Base-by-base conservation (phyloP, 2,888 invertebrate genomes). In the Synanthedon tipuliformis region DNA sequence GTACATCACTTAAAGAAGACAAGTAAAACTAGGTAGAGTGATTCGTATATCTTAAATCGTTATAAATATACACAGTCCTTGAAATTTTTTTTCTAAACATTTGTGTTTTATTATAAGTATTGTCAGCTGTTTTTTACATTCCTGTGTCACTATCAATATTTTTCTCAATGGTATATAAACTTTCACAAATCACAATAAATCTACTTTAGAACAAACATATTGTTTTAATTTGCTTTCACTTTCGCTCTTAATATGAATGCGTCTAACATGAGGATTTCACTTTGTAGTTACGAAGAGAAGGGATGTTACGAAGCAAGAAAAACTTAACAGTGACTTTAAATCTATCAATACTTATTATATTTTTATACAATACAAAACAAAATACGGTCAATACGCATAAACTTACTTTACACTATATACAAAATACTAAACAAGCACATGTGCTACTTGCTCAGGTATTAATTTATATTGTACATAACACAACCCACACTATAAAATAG, bases 401-500 rank as follows among this genome's bases (percentile, higher is more conserved):
- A 58, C 66, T 77, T 81, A 82, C 74, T 64, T 67, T 81, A 83
- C 73, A 79, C 69, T 85, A 84, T 85, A 61, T 86, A 86, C 86
- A 86, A 63, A 63, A 79, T 76, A 68, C 63, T 73, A 72, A 73
- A 79, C 74, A 85, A 84, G 85, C 85, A 64, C 68, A 56, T 62
- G 61, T 59, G 63, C 81, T 84, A 82, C 78, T 74, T 76, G 78
- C 74, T 71, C 73, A 71, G 75, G 78, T 71, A 78, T 75, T 79
- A 66, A 67, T 75, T 76, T 82, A 80, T 81, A 84, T 78, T 72
- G 71, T 83, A 85, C 79, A 83, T 81, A 82, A 85, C 86, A 87
- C 86, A 87, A 87, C 86, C 86, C 82, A 82, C 81, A 78, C 84
- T 86, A 86, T 81, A 75, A 78, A 81, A 79, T 84, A 84, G 79